Evolutionary conservation across 53 echinoderm and acorn worm species (phyloP), one percentile per base, ranked within the genome.

Genomic region (Arbacia lixula): DNA sequence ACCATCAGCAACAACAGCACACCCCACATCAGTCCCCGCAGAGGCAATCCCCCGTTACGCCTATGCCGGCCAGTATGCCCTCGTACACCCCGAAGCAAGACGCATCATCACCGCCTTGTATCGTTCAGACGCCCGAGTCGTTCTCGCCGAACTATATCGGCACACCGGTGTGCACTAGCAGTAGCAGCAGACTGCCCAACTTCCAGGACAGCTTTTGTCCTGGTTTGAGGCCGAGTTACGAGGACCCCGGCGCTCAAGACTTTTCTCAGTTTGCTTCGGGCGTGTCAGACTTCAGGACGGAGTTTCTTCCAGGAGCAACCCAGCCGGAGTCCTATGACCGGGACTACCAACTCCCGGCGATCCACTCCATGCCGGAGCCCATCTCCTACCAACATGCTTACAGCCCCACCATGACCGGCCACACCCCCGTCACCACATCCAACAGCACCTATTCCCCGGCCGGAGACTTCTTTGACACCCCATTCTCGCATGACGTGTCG

Each of bases 181-280:
- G 71, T 27, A 77, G 84, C 42, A 78, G 92, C 61, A 87, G 83
- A 82, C 74, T 95, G 75, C 96, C 96, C 34, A 96, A 93, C 78
- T 96, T 96, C 66, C 93, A 93, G 60, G 96, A 96, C 61, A 91
- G 93, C 24, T 96, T 93, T 69, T 93, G 96, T 25, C 60, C 84
- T 36, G 85, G 50, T 37, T 77, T 72, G 56, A 63, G 89, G 56
- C 43, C 75, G 25, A 84, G 54, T 27, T 89, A 76, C 68, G 89
- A 89, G 29, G 89, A 89, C 33, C 85, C 68, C 12, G 67, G 76
- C n/a, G 57, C 85, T 10, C n/a, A n/a, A n/a, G 85, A 85, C 41
- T 89, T 68, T 77, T 55, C 89, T 29, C 82, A 62, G 35, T 81
- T 81, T 64, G 41, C 28, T 43, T 61, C 82, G 31, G n/a, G n/a